Evolutionary conservation across 2,888 invertebrate genomes (phyloP).

Genomic region (Hydropsyche betteni): DNA sequence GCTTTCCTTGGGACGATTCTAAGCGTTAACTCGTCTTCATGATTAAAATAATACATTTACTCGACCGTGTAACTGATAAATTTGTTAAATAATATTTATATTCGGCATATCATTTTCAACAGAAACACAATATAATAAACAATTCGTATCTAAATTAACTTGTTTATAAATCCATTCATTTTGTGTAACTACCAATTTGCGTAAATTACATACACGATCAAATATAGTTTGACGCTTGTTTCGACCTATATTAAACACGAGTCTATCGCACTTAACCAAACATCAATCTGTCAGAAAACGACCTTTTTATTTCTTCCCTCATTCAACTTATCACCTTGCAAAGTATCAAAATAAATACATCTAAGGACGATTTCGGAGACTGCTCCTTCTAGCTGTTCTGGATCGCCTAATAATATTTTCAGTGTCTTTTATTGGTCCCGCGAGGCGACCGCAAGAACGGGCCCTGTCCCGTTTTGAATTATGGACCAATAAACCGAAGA

Average conservation of each 20-base stretch:
- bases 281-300: no score
- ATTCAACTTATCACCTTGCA: conserved; percentile 43
- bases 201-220: no score
- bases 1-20: conserved; percentile 4
- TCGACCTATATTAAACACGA: no score
- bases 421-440: conserved; percentile 46
- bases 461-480: conserved; percentile 41
- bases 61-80: background rate
- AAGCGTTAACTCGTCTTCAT: background rate
- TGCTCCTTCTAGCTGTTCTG: conserved; percentile 11
- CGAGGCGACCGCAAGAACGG: conserved; percentile 38
- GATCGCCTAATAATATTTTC: conserved; percentile 49
- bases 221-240: no score
- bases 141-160: no score
- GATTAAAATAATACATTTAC: conserved; percentile 8
- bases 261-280: no score
- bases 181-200: no score
- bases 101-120: no score
- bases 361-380: conserved; percentile 21
- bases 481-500: conserved; percentile 45
- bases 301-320: no score
- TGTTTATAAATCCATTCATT: no score
- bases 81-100: background rate
- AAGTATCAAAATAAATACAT: conserved; percentile 48
- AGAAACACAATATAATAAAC: no score